phyloP scores from a whole-genome alignment of 2,888 invertebrate species.

The Chromoteleia sp. region DNA sequence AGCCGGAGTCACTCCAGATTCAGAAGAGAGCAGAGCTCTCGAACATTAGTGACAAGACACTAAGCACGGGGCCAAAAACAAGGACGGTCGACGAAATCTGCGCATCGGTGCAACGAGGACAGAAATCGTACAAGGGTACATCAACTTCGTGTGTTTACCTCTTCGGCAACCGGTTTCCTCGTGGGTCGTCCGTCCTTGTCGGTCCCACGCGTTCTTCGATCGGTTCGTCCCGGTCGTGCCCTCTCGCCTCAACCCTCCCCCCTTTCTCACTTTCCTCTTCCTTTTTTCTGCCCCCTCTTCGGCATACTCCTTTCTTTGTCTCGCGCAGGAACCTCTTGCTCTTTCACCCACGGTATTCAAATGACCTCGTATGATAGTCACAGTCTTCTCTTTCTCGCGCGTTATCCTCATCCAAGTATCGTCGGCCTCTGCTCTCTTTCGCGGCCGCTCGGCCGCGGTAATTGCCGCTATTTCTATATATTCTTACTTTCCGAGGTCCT shows the following conservation, averaged over 20 bases:
- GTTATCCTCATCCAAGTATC: constrained; percentile 29
- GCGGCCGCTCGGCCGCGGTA: constrained; percentile 70
- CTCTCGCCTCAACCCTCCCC: constrained; percentile 59
- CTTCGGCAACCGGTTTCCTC: constrained; percentile 80
- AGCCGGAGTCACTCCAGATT: constrained; percentile 61
- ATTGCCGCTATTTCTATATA: constrained; percentile 79
- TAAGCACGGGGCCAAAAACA: constrained; percentile 48
- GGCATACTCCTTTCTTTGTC: constrained; percentile 52
- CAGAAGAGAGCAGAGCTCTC: constrained; percentile 27
- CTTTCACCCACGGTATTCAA: constrained; percentile 67
- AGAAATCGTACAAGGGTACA: constrained; percentile 78
- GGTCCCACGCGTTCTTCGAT: constrained; percentile 1
- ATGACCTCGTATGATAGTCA: constrained; percentile 64
- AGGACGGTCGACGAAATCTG: constrained; percentile 27
- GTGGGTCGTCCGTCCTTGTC: constrained; percentile 57
- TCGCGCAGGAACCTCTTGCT: constrained; percentile 48
- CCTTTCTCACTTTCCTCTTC: constrained; percentile 64
- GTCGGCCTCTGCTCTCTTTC: constrained; percentile 39
- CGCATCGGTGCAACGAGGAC: constrained; percentile 68
- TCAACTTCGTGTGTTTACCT: constrained; percentile 84
- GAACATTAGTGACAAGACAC: constrained; percentile 61
- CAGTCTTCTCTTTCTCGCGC: constrained; percentile 45
- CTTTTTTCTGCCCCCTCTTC: constrained; percentile 64
- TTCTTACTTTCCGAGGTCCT: constrained; percentile 68
- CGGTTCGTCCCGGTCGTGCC: constrained; percentile 44